phyloP scores from a whole-genome alignment of 2,113 vertebrate species.

The Suncus etruscus region DNA sequence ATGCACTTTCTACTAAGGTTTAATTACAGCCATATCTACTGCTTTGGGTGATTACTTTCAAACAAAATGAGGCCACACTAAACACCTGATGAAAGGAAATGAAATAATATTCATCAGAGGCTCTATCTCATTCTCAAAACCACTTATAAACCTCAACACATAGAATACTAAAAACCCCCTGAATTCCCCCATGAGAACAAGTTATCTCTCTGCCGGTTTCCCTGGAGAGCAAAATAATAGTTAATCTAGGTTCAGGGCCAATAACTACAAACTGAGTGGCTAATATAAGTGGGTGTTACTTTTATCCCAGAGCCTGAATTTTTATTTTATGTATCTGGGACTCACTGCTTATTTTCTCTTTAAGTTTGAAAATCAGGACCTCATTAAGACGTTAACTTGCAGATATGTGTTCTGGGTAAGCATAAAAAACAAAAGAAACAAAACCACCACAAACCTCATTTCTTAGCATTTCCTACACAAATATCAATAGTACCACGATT shows the following conservation, averaged over 20 bases:
- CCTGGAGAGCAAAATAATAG: neutral
- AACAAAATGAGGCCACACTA: slow-evolving; percentile 67
- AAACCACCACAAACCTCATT: neutral
- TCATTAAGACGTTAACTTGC: neutral
- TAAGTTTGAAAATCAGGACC: slow-evolving; percentile 23
- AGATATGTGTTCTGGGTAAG: neutral
- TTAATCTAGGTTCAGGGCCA: neutral
- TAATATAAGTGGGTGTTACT: neutral
- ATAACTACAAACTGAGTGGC: neutral
- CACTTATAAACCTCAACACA: slow-evolving; percentile 22
- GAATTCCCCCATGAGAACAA: neutral
- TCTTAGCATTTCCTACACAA: slow-evolving; percentile 42
- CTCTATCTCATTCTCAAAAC: neutral
- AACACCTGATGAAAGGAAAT: slow-evolving; percentile 55
- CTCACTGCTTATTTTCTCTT: neutral
- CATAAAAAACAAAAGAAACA: slow-evolving; percentile 34
- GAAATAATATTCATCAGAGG: slow-evolving; percentile 19
- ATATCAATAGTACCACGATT: neutral
- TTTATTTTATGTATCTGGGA: neutral
- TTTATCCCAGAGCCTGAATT: slow-evolving; percentile 25
- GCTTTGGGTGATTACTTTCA: slow-evolving; percentile 65
- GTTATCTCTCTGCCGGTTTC: neutral
- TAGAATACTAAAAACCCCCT: neutral
- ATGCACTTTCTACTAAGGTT: slow-evolving; percentile 56
- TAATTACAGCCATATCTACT: slow-evolving; percentile 62